These are phyloP conservation scores for Chauna torquata DNA, from an alignment of 2,113 vertebrate genomes.

Conservation along the genomic window DNA sequence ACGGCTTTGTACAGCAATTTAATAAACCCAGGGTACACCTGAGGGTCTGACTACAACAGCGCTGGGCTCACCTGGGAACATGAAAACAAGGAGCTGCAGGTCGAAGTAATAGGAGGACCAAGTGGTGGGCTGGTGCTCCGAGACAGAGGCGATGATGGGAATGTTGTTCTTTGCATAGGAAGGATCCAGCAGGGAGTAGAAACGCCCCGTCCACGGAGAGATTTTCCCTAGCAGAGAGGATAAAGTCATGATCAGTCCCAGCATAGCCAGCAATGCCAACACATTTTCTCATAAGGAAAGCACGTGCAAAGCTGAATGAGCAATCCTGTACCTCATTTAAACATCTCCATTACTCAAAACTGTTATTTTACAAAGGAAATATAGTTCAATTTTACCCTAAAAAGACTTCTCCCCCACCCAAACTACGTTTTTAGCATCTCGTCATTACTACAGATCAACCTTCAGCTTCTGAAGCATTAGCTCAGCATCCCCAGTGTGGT, in stretches of 20 bases:
- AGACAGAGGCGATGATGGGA: constrained; percentile 97
- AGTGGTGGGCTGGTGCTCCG: constrained; percentile 97
- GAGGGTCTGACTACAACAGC: fast-evolving
- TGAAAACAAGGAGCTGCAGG: constrained; percentile 98
- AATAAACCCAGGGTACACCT: not conserved
- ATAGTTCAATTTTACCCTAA: not conserved
- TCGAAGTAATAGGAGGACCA: constrained; percentile 99
- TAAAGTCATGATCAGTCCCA: not conserved
- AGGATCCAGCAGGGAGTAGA: constrained; percentile 96
- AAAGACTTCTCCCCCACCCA: not conserved
- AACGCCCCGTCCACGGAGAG: constrained; percentile 97
- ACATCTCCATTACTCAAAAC: not conserved
- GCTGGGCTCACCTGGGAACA: constrained; percentile 89
- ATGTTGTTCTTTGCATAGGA: constrained; percentile 99
- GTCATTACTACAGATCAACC: not conserved
- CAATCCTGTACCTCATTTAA: fast-evolving
- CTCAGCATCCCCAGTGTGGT: fast-evolving
- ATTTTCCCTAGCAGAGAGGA: constrained; percentile 87
- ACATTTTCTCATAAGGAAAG: fast-evolving
- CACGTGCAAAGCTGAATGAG: not conserved
- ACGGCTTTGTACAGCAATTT: fast-evolving
- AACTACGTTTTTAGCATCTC: not conserved
- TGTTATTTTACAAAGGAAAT: not conserved
- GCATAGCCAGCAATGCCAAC: fast-evolving
- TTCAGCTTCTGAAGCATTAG: not conserved